phyloP scores from a whole-genome alignment of 2,888 invertebrate species.

The Fabriciana adippe region DNA sequence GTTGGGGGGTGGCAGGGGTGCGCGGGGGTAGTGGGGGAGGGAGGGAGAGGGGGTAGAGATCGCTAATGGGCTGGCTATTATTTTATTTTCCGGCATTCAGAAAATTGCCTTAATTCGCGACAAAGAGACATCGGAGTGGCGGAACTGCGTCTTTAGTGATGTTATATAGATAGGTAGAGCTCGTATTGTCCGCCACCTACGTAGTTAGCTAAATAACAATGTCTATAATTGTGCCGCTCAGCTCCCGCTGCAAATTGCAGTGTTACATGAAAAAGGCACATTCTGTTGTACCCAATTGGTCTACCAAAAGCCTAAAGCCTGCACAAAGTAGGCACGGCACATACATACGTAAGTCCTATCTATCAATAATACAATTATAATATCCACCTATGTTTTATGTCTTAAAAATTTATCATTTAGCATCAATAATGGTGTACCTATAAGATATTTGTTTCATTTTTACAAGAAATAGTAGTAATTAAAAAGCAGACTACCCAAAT shows the following conservation, averaged over 20 bases:
- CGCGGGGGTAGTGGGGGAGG: conserved; percentile 26
- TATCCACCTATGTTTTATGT: too few species aligned
- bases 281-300: background rate
- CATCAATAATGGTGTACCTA: too few species aligned
- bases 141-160: conserved; percentile 44
- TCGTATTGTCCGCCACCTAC: conserved; percentile 12
- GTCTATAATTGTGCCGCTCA: conserved; percentile 8
- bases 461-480: too few species aligned
- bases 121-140: conserved; percentile 52
- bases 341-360: too few species aligned
- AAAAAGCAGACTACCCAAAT: too few species aligned
- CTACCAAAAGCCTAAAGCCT: too few species aligned
- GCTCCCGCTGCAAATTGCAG: conserved; percentile 5
- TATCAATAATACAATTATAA: too few species aligned
- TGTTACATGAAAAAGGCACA: background rate
- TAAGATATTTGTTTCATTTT: too few species aligned
- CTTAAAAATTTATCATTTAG: too few species aligned
- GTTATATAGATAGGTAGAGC: conserved; percentile 22
- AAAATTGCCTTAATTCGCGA: conserved; percentile 68
- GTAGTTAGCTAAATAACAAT: conserved; percentile 23
- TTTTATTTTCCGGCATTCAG: conserved; percentile 74
- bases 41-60: conserved; percentile 45
- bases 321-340: too few species aligned
- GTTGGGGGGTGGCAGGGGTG: conserved; percentile 28
- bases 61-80: conserved; percentile 71